Conservation (phyloP, 2,888 invertebrate genomes). For the Lochmaea crataegi region DNA sequence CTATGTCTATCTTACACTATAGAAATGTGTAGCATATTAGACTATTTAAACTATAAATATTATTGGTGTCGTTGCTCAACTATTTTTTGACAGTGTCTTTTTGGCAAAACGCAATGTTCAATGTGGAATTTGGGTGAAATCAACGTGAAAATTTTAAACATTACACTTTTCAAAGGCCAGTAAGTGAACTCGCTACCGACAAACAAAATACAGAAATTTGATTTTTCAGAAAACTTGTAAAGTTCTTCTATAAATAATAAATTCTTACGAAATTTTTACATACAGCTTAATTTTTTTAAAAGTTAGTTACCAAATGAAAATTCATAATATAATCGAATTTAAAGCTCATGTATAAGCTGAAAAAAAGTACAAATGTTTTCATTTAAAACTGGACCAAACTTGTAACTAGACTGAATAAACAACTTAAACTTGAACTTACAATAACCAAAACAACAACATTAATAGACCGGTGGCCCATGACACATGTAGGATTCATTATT, state of each 20-base stretch:
- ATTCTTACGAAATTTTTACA: neutral
- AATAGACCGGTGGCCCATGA: too few relatives aligned
- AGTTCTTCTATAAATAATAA: neutral
- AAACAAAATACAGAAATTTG: neutral
- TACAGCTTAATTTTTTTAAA: too few relatives aligned
- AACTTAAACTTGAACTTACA: too few relatives aligned
- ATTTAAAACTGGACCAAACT: too few relatives aligned
- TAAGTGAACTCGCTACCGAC: neutral
- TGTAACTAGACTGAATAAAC: too few relatives aligned
- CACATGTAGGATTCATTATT: too few relatives aligned
- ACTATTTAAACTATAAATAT: conserved; percentile 60
- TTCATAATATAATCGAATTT: too few relatives aligned
- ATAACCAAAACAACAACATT: too few relatives aligned
- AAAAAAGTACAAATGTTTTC: too few relatives aligned
- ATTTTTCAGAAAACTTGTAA: neutral
- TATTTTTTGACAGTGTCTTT: conserved; percentile 59
- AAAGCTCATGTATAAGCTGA: too few relatives aligned
- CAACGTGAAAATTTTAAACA: conserved; percentile 54
- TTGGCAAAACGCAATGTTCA: conserved; percentile 65
- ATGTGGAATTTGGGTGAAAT: conserved; percentile 68
- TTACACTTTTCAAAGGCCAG: conserved; percentile 9
- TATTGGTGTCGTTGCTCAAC: conserved; percentile 66
- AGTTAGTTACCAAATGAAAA: too few relatives aligned
- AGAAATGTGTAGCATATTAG: conserved; percentile 54
- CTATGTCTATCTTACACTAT: conserved; percentile 55